phyloP scores from a whole-genome alignment of 2,888 invertebrate species.

The Andrena camellia region DNA sequence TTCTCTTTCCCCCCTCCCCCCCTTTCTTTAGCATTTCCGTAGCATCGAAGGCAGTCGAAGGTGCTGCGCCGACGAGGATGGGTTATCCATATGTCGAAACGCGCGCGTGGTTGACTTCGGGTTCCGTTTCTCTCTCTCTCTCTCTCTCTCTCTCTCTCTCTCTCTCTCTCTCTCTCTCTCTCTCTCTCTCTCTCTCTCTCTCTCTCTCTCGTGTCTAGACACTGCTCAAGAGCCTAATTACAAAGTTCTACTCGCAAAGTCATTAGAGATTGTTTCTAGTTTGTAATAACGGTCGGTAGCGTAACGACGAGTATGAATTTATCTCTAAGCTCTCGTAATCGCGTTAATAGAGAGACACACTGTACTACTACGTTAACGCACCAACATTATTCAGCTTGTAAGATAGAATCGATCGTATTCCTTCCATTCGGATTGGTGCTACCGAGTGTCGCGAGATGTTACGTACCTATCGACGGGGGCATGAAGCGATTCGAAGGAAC shows the following conservation, averaged over 20 bases:
- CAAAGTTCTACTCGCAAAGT: conserved; percentile 83
- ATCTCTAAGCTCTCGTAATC: conserved; percentile 60
- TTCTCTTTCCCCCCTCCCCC: too few relatives aligned
- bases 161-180: neutral
- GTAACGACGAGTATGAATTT: conserved; percentile 62
- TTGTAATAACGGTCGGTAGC: conserved; percentile 78
- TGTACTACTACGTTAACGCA: conserved; percentile 71
- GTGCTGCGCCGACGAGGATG: conserved; percentile 3
- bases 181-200: conserved; percentile 6
- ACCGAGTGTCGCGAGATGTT: conserved; percentile 58
- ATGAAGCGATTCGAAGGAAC: too few relatives aligned
- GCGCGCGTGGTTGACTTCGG: conserved; percentile 34
- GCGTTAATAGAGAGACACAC: conserved; percentile 66
- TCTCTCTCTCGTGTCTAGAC: conserved; percentile 75
- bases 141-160: neutral
- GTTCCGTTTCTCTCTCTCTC: conserved; percentile 27
- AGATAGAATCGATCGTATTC: conserved; percentile 78
- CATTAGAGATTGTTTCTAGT: conserved; percentile 84
- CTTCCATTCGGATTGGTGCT: conserved; percentile 74
- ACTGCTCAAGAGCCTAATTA: conserved; percentile 84
- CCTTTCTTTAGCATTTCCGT: too few relatives aligned
- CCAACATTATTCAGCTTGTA: conserved; percentile 79
- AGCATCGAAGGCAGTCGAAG: neutral
- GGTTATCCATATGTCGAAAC: neutral
- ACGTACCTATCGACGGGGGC: too few relatives aligned